Percentiles rank a stretch among this genome's conserved stretches.
Conservation (phyloP, 2,888 invertebrate species). For the Halocaridina rubra region DNA sequence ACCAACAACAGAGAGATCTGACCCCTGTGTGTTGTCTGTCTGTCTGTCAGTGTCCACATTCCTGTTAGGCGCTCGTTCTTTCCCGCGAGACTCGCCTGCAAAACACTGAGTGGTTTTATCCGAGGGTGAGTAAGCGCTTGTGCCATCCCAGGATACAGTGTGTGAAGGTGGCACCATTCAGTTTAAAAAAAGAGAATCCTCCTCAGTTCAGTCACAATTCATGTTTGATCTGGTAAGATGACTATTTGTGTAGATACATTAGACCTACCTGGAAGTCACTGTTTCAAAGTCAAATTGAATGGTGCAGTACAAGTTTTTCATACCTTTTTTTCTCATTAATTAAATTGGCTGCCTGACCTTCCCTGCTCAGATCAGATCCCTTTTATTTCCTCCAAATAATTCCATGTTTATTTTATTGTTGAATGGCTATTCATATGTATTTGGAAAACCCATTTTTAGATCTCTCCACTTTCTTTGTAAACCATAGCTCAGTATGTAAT, state of each 20-base stretch:
- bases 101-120: constrained; percentile 63
- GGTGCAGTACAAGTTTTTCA: constrained; percentile 50
- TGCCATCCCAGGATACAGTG: constrained; percentile 52
- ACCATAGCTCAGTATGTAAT: constrained; percentile 53
- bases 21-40: constrained; percentile 61
- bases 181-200: constrained; percentile 30
- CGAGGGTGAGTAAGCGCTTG: constrained; percentile 63
- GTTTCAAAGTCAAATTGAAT: constrained; percentile 36
- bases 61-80: constrained; percentile 62
- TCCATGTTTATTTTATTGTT: constrained; percentile 45
- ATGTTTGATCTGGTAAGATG: too few species aligned
- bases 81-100: constrained; percentile 62
- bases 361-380: constrained; percentile 48
- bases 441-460: constrained; percentile 38
- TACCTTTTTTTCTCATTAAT: constrained; percentile 40
- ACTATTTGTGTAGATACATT: too few species aligned
- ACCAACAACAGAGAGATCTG: constrained; percentile 55
- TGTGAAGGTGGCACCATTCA: constrained; percentile 49
- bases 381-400: constrained; percentile 29
- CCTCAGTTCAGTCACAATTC: too few species aligned
- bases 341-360: constrained; percentile 54
- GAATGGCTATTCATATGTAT: constrained; percentile 51
- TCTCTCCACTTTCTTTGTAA: constrained; percentile 31
- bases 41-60: constrained; percentile 63
- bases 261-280: too few species aligned